These are phyloP conservation scores for Cristatella mucedo DNA, from an alignment of 2,888 invertebrate genomes.

Conservation along the genomic window DNA sequence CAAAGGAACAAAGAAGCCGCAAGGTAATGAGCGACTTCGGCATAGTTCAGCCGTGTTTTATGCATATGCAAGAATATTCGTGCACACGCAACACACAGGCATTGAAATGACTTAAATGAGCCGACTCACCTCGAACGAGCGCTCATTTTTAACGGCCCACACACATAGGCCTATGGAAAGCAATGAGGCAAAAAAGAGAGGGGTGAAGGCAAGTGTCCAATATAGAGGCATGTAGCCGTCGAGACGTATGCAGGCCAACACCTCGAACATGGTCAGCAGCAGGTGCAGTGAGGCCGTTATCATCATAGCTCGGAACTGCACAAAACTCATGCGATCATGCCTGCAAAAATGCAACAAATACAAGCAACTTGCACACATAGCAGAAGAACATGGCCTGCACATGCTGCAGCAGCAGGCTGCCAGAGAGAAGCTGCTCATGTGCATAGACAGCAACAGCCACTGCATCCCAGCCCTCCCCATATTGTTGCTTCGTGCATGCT, in stretches of 20 bases:
- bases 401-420: too few species aligned
- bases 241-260: slow-evolving; percentile 84
- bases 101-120: slow-evolving; percentile 10
- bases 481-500: slow-evolving; percentile 12
- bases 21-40: too few species aligned
- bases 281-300: slow-evolving; percentile 84
- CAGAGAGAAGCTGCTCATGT: too few species aligned
- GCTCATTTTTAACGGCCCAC: slow-evolving; percentile 95
- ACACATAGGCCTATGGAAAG: slow-evolving; percentile 90
- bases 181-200: slow-evolving; percentile 85
- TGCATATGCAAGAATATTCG: too few species aligned
- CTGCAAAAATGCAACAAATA: too few species aligned
- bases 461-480: background rate
- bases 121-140: slow-evolving; percentile 79
- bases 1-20: too few species aligned
- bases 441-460: too few species aligned
- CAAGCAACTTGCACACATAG: too few species aligned
- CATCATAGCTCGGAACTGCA: slow-evolving; percentile 95
- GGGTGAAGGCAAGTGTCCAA: slow-evolving; percentile 57
- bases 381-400: too few species aligned
- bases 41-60: too few species aligned
- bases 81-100: too few species aligned
- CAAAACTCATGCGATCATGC: slow-evolving; percentile 82
- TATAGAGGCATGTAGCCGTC: slow-evolving; percentile 53
- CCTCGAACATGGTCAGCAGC: slow-evolving; percentile 84